These are phyloP conservation scores for Hyperoodon ampullatus DNA, from an alignment of 2,113 vertebrate species.

Conservation along the genomic window DNA sequence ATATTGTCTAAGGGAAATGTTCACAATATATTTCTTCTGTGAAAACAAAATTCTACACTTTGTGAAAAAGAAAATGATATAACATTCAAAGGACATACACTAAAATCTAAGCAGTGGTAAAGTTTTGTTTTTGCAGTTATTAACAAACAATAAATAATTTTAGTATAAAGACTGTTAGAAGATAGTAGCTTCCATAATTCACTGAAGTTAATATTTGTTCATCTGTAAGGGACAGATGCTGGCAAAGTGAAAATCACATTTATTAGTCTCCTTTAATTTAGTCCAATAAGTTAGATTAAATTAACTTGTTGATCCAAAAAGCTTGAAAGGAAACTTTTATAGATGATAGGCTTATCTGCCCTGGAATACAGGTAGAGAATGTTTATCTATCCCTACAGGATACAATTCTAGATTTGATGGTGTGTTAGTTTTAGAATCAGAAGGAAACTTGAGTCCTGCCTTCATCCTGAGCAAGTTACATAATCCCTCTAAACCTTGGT, in stretches of 20 bases:
- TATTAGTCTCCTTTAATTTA: constrained; percentile 24
- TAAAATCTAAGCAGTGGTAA: neutral
- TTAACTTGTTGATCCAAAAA: constrained; percentile 46
- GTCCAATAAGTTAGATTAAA: constrained; percentile 10
- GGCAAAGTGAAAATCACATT: neutral
- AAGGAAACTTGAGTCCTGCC: neutral
- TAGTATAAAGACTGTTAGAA: neutral
- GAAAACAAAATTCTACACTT: constrained; percentile 19
- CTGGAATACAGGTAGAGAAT: neutral
- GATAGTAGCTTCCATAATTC: constrained; percentile 8
- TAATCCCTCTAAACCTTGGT: neutral
- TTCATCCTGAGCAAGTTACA: neutral
- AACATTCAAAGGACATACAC: neutral
- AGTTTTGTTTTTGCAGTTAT: constrained; percentile 21
- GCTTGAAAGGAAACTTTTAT: constrained; percentile 3
- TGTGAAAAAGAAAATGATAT: neutral
- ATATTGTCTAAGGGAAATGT: neutral
- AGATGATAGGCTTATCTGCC: neutral
- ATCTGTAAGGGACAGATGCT: neutral
- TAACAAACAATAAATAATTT: constrained; percentile 35
- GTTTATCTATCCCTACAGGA: neutral
- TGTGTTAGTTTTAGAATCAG: neutral
- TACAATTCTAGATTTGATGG: neutral
- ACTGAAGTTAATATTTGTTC: neutral
- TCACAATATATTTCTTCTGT: constrained; percentile 17